These are phyloP conservation scores for Apostichopus japonicus DNA, from an alignment of 35 echinoderm and acorn worm species.

Conservation along the genomic window DNA sequence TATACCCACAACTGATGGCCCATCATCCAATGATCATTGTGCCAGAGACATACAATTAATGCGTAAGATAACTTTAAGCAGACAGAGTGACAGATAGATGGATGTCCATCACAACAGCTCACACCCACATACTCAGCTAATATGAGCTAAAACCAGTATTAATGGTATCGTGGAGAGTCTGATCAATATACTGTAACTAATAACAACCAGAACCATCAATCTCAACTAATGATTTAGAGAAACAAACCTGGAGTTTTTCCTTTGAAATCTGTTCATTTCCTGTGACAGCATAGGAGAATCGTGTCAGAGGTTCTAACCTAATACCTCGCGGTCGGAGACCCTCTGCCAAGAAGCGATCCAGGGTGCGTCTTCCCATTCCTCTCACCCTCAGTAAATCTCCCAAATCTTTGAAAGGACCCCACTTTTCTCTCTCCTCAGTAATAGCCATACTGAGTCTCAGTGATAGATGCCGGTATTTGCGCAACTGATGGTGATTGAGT, in stretches of 20 bases:
- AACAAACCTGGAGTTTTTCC: conserved; percentile 52
- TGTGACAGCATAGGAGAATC: conserved; percentile 41
- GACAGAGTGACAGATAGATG: no score
- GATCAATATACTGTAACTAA: no score
- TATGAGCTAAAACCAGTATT: no score
- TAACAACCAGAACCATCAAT: no score
- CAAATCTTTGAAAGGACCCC: conserved; percentile 9
- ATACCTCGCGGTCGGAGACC: conserved; percentile 23
- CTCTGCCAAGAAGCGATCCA: conserved; percentile 18
- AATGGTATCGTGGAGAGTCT: no score
- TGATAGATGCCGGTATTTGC: conserved; percentile 27
- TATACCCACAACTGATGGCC: no score
- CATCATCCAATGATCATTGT: no score
- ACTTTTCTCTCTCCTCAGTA: conserved; percentile 4
- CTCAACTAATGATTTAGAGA: no score
- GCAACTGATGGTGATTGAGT: not conserved
- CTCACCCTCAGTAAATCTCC: conserved; percentile 25
- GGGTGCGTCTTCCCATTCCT: conserved; percentile 28
- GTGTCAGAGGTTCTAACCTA: conserved; percentile 32
- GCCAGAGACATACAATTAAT: no score
- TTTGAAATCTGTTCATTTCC: conserved; percentile 48
- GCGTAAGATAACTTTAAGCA: no score
- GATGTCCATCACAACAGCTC: no score
- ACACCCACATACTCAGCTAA: no score
- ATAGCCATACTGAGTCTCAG: conserved; percentile 16